Evolutionary conservation across 2,113 vertebrate genomes (phyloP), one percentile per base, ranked within the genome.

Genomic region (Oxygymnocypris stewartii): DNA sequence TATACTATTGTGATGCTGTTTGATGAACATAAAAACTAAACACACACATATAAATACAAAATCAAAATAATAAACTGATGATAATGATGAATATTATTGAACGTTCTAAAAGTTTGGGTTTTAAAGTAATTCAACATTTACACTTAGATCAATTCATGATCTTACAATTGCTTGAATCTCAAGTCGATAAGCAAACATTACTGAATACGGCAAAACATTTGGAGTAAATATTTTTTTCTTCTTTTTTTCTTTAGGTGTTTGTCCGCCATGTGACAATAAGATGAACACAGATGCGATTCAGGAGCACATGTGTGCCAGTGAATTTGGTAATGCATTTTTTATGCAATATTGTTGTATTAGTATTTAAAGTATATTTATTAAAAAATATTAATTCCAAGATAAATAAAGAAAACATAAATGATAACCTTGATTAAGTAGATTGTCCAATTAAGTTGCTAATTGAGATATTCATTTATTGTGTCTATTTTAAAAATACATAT

Each of bases 281-380:
- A 87, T 87, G 82, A 74, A 80, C 40, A 12, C 76, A 37, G 76
- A 85, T 42, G 28, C 18, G 42, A 80, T 87, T 80, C 82, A 84
- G 40, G 76, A 87, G 8, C 83, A 87, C 65, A 75, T 87, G 76
- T 87, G 86, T 18, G 75, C 65, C 76, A 87, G 86, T 65, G 82
- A 86, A 51, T 86, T 86, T 5, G 76, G 81, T 88, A 86, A 85
- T 42, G 23, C 3, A n/a, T n/a, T 6, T 79, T 79, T 78, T 23
- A 13, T 76, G 25, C 18, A 31, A 57, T 28, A 54, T 49, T 44
- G 73, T 13, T 44, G 18, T 10, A 11, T 73, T 47, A 77, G 9
- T 37, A n/a, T 59, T 8, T 79, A 2, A 54, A 6, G 4, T 6
- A 54, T 54, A 54, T 54, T 18, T 54, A 18, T 54, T 54, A 18